Evolutionary conservation across 2,888 invertebrate species (phyloP).

Genomic region (Cheilosia soror): DNA sequence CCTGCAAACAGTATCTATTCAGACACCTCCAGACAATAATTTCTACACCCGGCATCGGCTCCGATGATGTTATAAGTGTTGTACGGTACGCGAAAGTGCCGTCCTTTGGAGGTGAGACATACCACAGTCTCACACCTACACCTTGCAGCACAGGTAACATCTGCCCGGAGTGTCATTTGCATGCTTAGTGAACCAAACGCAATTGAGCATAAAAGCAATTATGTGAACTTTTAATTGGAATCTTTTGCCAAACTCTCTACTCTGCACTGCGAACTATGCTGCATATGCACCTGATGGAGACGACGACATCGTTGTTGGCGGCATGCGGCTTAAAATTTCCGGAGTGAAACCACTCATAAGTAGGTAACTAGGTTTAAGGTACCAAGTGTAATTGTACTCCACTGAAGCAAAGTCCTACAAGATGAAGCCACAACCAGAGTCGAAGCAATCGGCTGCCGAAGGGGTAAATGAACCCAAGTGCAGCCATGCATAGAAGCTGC

Average conservation of each 20-base stretch:
- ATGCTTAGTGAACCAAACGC: slow-evolving; percentile 62
- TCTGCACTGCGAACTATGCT: slow-evolving; percentile 17
- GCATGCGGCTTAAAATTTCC: slow-evolving; percentile 52
- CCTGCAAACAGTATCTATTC: background rate
- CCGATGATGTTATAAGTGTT: slow-evolving; percentile 12
- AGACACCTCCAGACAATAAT: slow-evolving; percentile 41
- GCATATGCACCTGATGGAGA: slow-evolving; percentile 10
- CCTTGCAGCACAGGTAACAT: slow-evolving; percentile 50
- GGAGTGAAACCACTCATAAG: slow-evolving; percentile 58
- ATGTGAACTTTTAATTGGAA: slow-evolving; percentile 74
- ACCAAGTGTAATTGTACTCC: slow-evolving; percentile 49
- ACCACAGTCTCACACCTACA: slow-evolving; percentile 31
- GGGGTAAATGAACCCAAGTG: slow-evolving; percentile 48
- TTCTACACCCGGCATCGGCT: slow-evolving; percentile 11
- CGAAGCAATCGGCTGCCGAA: slow-evolving; percentile 30
- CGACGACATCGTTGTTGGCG: slow-evolving; percentile 1
- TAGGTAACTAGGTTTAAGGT: slow-evolving; percentile 68
- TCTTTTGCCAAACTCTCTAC: slow-evolving; percentile 46
- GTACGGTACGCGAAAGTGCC: slow-evolving; percentile 17
- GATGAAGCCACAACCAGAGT: slow-evolving; percentile 23
- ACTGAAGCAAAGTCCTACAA: slow-evolving; percentile 12
- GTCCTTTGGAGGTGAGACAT: slow-evolving; percentile 34
- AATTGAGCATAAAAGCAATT: slow-evolving; percentile 75
- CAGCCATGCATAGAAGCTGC: slow-evolving; percentile 19
- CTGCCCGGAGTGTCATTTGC: slow-evolving; percentile 62